Conservation (phyloP, 2,113 vertebrate species). For the Ranitomeya imitator region DNA sequence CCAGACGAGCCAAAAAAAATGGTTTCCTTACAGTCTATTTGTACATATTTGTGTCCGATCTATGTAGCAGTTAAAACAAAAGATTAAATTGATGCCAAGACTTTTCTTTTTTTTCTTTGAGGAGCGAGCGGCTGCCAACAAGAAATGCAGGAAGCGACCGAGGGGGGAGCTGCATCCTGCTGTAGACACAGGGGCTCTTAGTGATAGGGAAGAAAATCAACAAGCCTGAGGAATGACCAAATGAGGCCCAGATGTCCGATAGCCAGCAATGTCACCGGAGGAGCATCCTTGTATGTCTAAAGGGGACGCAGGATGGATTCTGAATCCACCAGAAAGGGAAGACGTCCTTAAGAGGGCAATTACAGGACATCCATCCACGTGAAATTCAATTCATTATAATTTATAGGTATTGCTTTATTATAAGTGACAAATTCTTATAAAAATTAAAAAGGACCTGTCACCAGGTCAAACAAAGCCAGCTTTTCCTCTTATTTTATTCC, state of each 20-base stretch:
- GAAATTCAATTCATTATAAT: background rate
- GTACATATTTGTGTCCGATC: background rate
- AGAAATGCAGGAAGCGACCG: conserved; percentile 52
- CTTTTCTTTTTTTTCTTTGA: conserved; percentile 20
- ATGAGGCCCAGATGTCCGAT: conserved; percentile 48
- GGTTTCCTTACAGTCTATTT: background rate
- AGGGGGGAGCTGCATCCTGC: conserved; percentile 53
- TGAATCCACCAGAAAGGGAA: background rate
- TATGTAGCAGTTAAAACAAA: conserved; percentile 29
- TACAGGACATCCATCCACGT: background rate
- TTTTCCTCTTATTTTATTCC: too few relatives aligned
- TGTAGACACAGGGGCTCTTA: conserved; percentile 47
- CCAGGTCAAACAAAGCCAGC: too few relatives aligned
- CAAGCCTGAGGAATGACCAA: conserved; percentile 48
- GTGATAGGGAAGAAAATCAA: conserved; percentile 47
- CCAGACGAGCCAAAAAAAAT: background rate
- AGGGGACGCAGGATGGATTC: background rate
- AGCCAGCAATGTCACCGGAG: conserved; percentile 4
- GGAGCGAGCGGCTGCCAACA: conserved; percentile 45
- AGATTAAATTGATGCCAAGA: conserved; percentile 39
- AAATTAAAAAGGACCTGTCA: too few relatives aligned
- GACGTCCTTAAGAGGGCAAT: background rate
- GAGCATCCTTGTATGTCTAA: conserved; percentile 34
- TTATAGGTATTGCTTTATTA: background rate
- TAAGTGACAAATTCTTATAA: too few relatives aligned